Base-by-base conservation (phyloP, 1,140 invertebrate genomes). In the Gryon sp. region DNA sequence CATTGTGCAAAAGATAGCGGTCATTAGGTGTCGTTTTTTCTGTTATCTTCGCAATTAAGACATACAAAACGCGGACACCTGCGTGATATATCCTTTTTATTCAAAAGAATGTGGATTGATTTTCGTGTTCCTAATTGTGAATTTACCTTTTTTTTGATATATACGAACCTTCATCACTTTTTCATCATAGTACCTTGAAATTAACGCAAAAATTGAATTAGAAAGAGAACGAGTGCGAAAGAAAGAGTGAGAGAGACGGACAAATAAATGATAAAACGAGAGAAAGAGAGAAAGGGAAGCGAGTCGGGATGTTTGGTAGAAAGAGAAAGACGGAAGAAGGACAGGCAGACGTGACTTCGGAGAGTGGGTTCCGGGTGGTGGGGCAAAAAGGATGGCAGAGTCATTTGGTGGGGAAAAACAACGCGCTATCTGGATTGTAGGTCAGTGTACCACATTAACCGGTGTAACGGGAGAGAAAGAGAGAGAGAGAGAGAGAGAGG, bases 381-480 rank as follows among this genome's bases (percentile, higher is more conserved):
- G 66, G 75, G n/a, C n/a, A n/a, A n/a, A 59, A 83, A 82, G 65
- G 77, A 82, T 68, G 80, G 66, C 63, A 81, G 80, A 53, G 19
- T 16, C 80, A 74, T 73, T 78, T 53, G 24, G 52, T 62, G 63
- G 79, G 66, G 59, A n/a, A n/a, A n/a, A n/a, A n/a, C n/a, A n/a
- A 34, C 30, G 41, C 46, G 66, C 59, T 77, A 62, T 75, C 78
- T 80, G 53, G 78, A 88, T 84, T 88, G 87, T 88, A 88, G 87
- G 87, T 89, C 87, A 89, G 86, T 88, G 85, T 88, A 89, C 87
- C 86, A 88, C 84, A 86, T 84, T 86, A 87, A 84, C 85, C 83
- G 83, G 84, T 83, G 86, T 82, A 76, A 79, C 63, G 68, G 63
- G 57, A 55, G 79, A 70, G 77, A n/a, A n/a, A n/a, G 80, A 83